Conservation (phyloP, 1,140 invertebrate species). For the Drosophila varians region DNA sequence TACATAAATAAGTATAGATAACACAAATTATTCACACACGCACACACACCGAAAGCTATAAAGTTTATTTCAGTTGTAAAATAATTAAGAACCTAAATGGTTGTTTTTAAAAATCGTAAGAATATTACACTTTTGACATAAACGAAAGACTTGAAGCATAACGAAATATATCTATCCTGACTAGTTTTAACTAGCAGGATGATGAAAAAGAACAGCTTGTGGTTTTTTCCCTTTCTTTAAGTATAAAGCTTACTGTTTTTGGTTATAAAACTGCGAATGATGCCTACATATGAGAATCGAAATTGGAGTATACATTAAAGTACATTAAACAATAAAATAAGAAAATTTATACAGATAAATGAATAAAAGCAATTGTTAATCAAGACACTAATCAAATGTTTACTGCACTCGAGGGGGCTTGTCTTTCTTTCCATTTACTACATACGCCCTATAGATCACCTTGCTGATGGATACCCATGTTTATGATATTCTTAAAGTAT, state of each 20-base stretch:
- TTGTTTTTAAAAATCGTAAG: neutral
- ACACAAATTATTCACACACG: slow-evolving; percentile 40
- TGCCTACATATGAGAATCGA: slow-evolving; percentile 21
- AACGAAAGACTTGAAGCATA: slow-evolving; percentile 30
- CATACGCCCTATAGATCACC: slow-evolving; percentile 4
- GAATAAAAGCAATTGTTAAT: slow-evolving; percentile 72
- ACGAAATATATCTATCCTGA: slow-evolving; percentile 14
- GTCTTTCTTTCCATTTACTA: neutral
- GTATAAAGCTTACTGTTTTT: slow-evolving; percentile 1
- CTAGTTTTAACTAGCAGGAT: slow-evolving; percentile 6
- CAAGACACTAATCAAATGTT: slow-evolving; percentile 43
- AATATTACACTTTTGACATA: too few relatives aligned
- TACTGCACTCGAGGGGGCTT: slow-evolving; percentile 5
- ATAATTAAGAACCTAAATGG: slow-evolving; percentile 1
- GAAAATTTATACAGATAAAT: slow-evolving; percentile 42
- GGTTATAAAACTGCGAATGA: neutral
- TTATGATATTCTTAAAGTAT: too few relatives aligned
- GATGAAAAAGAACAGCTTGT: slow-evolving; percentile 10
- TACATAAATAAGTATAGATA: slow-evolving; percentile 37
- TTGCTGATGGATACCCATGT: too few relatives aligned
- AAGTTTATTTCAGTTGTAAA: slow-evolving; percentile 2
- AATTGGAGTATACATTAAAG: slow-evolving; percentile 34
- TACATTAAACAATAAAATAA: slow-evolving; percentile 39
- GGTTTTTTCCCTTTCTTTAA: slow-evolving; percentile 21
- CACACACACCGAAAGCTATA: slow-evolving; percentile 20